Percentiles rank a stretch among this genome's conserved stretches.
phyloP scores from a whole-genome alignment of 1,140 invertebrate species.

The Saxidomus purpurata region DNA sequence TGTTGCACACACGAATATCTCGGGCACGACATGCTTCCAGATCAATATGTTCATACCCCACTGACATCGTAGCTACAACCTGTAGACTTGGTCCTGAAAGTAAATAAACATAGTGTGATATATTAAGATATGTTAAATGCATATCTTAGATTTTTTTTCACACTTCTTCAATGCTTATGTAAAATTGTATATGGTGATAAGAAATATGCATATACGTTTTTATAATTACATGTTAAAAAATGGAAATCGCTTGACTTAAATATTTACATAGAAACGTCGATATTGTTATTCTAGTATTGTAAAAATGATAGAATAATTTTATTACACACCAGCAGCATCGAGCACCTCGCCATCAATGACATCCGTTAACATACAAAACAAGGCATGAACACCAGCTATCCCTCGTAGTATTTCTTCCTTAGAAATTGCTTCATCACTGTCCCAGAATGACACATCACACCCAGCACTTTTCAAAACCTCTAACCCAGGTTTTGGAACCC shows the following conservation, averaged over 20 bases:
- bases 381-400: constrained; percentile 91
- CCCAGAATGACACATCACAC: constrained; percentile 80
- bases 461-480: constrained; percentile 71
- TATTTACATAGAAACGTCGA: too few species aligned
- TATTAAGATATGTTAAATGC: too few species aligned
- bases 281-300: too few species aligned
- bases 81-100: constrained; percentile 91
- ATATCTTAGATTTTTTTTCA: too few species aligned
- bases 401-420: constrained; percentile 90
- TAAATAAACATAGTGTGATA: background rate
- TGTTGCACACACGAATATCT: constrained; percentile 90
- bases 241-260: too few species aligned
- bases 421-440: constrained; percentile 89
- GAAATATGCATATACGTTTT: too few species aligned
- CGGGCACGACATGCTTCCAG: constrained; percentile 86
- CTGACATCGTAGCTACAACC: constrained; percentile 96
- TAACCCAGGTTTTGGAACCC: constrained; percentile 81
- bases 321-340: constrained; percentile 88
- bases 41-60: constrained; percentile 90
- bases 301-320: too few species aligned
- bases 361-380: constrained; percentile 94
- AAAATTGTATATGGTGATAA: too few species aligned
- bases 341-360: constrained; percentile 94
- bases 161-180: too few species aligned
- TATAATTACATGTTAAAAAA: too few species aligned